Evolutionary conservation across 2,113 vertebrate species (phyloP), one percentile per base, ranked within the genome.

Genomic region (Serinus canaria): DNA sequence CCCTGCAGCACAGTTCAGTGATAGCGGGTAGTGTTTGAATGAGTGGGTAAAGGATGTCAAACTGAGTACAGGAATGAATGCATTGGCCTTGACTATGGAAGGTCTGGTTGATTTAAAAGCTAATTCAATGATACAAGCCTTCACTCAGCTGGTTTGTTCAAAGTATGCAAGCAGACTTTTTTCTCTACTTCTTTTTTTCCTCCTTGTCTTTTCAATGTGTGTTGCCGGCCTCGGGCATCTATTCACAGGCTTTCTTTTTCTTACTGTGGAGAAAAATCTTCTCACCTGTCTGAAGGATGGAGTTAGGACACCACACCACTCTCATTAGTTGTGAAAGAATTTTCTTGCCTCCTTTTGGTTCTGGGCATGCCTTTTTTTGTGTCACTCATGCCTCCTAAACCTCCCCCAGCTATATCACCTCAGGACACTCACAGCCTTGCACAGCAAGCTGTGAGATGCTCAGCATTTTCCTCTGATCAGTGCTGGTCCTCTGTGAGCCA

Each of bases 81-180:
- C 86, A 87, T 24, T 78, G 90, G 89, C 89, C 77, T 83, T 5
- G 18, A 78, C 78, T 94, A 37, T n/a, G 76, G 88, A 90, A 93
- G 73, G 28, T 55, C 80, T 93, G 39, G 87, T 63, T 96, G 91
- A 97, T 90, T 96, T 95, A 97, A 96, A 97, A 96, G 86, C 85
- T 97, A 97, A 97, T 97, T 96, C 96, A 92, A 85, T 90, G 95
- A 95, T 94, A 96, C 83, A 97, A 97, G 89, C 64, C 77, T 98
- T 97, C 94, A 80, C 83, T 95, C 92, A 97, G 78, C 46, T 82
- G 74, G 7, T 93, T 80, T 97, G 78, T 56, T 92, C 59, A 94
- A 89, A 91, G 62, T 94, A 92, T 59, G 56, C 60, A 11, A 37
- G 68, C 59, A 86, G 90, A 73, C 37, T 44, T 88, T 94, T 80